phyloP scores from a whole-genome alignment of 2,113 vertebrate genomes.

The Hippoglossus stenolepis region DNA sequence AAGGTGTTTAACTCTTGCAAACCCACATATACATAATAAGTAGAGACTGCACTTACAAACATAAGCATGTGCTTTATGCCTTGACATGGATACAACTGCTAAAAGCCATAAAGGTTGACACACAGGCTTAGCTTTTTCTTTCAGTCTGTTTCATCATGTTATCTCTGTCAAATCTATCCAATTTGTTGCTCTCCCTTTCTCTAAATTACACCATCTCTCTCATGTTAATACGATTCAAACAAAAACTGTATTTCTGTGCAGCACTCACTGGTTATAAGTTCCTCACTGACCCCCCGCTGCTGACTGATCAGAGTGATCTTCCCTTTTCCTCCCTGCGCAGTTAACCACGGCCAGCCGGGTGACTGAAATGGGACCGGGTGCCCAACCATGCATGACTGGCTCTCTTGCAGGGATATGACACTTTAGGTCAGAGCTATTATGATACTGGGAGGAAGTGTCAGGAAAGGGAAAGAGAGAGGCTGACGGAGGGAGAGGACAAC shows the following conservation, averaged over 20 bases:
- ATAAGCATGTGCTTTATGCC: conserved; percentile 4
- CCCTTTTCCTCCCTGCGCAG: conserved; percentile 1
- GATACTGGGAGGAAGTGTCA: conserved; percentile 44
- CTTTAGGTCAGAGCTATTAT: conserved; percentile 65
- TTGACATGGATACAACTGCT: neutral
- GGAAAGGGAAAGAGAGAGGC: conserved; percentile 65
- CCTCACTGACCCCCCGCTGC: neutral
- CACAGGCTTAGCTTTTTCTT: conserved; percentile 6
- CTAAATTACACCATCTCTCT: neutral
- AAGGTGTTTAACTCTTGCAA: neutral
- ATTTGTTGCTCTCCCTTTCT: neutral
- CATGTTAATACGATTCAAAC: neutral
- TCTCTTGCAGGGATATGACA: conserved; percentile 57
- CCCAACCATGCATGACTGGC: conserved; percentile 44
- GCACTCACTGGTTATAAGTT: conserved; percentile 18
- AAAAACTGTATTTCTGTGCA: too few species aligned
- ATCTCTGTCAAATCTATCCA: conserved; percentile 1
- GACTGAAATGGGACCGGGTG: conserved; percentile 52
- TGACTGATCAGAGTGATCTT: conserved; percentile 34
- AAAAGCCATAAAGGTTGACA: neutral
- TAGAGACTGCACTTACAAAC: neutral
- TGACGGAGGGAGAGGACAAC: conserved; percentile 47
- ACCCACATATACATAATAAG: neutral
- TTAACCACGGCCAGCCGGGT: conserved; percentile 43
- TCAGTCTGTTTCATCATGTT: conserved; percentile 44